phyloP scores from a whole-genome alignment of 2,797 vertebrate species.

The Delichon dasypus region DNA sequence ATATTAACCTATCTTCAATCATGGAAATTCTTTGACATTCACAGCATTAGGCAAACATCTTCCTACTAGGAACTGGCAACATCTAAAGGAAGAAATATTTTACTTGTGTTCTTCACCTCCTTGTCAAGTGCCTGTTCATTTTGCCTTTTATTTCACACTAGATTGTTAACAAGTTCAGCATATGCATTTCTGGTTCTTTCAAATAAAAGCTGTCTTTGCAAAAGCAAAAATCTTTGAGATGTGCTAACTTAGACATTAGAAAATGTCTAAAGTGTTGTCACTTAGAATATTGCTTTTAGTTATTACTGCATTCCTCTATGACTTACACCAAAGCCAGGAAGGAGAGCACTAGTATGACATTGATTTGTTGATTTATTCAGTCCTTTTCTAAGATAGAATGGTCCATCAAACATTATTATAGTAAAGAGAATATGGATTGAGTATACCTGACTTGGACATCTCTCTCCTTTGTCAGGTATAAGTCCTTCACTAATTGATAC shows the following conservation, averaged over 20 bases:
- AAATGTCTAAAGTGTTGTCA: neutral
- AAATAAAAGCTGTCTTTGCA: neutral
- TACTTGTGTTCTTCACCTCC: neutral
- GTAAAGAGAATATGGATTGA: neutral
- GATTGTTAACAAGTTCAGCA: neutral
- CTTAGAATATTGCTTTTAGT: neutral
- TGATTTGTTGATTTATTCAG: neutral
- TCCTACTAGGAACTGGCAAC: neutral
- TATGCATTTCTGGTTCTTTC: neutral
- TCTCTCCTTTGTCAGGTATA: neutral
- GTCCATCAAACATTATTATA: neutral
- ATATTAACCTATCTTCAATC: neutral
- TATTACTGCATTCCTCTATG: neutral
- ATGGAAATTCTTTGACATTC: neutral
- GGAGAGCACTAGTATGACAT: neutral
- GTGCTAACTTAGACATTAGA: neutral
- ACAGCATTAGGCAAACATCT: neutral
- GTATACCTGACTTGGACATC: neutral
- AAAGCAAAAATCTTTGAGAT: neutral
- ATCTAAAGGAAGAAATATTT: neutral
- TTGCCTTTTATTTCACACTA: neutral
- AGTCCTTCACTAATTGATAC: neutral
- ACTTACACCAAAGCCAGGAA: neutral
- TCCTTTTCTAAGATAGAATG: neutral
- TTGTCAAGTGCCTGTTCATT: neutral